These are phyloP conservation scores for Sebastes elongatus DNA, from an alignment of 2,797 vertebrate species.

Conservation along the genomic window DNA sequence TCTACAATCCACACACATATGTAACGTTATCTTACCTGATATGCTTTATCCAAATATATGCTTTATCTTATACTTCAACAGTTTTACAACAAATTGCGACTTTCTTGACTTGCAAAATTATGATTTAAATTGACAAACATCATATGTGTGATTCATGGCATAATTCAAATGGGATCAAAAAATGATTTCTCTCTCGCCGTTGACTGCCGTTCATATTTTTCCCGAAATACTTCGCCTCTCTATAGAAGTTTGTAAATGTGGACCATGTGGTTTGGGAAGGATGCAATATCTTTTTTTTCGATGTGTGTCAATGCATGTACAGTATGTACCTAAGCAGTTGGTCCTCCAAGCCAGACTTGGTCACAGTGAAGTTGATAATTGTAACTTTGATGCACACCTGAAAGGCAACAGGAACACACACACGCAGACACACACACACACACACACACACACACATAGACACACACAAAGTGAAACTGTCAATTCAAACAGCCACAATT, in stretches of 20 bases:
- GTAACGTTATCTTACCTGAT: too few species aligned
- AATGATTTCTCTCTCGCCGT: too few species aligned
- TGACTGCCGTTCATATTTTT: too few species aligned
- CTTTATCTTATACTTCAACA: too few species aligned
- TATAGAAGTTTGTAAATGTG: not conserved
- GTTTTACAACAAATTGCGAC: too few species aligned
- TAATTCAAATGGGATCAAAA: too few species aligned
- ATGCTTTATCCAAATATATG: too few species aligned
- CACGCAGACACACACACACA: not conserved
- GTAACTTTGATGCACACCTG: slow-evolving; percentile 94
- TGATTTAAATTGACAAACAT: too few species aligned
- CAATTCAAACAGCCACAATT: not conserved
- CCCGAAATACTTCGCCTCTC: too few species aligned
- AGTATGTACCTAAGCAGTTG: slow-evolving; percentile 88
- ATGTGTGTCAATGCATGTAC: not conserved
- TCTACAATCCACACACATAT: too few species aligned
- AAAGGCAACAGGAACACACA: slow-evolving; percentile 5
- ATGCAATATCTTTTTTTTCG: not conserved
- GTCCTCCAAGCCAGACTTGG: slow-evolving; percentile 89
- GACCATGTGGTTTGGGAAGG: not conserved
- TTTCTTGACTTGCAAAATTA: too few species aligned
- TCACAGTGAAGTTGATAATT: slow-evolving; percentile 92
- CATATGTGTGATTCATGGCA: too few species aligned
- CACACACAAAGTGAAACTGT: not conserved
- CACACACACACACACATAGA: not conserved